These are phyloP conservation scores for Luperina testacea DNA, from an alignment of 2,888 invertebrate genomes.

Conservation along the genomic window DNA sequence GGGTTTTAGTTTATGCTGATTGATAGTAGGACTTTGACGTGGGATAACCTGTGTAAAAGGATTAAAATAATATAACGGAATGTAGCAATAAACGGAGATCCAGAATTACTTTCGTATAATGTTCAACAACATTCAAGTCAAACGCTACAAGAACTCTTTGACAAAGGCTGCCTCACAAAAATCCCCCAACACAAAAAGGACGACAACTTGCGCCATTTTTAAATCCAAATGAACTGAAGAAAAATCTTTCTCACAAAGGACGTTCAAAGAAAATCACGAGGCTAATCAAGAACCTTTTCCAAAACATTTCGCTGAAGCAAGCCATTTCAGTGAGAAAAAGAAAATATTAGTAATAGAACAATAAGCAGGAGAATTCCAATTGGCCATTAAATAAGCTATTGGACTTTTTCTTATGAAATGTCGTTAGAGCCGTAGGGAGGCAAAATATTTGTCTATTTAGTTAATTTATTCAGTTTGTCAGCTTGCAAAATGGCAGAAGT, in stretches of 20 bases:
- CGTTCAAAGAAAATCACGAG: slow-evolving; percentile 72
- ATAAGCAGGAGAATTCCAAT: slow-evolving; percentile 62
- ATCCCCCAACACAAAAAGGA: slow-evolving; percentile 55
- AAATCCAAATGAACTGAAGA: slow-evolving; percentile 64
- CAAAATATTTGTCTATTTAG: slow-evolving; percentile 46
- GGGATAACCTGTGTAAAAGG: neutral
- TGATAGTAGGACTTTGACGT: neutral
- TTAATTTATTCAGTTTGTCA: slow-evolving; percentile 47
- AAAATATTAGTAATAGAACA: slow-evolving; percentile 70
- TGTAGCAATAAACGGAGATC: neutral
- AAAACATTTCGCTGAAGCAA: slow-evolving; percentile 70
- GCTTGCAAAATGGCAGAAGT: slow-evolving; percentile 11
- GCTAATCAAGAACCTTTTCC: slow-evolving; percentile 74
- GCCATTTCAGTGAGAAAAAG: slow-evolving; percentile 68
- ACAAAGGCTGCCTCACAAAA: slow-evolving; percentile 39
- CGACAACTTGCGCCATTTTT: slow-evolving; percentile 55
- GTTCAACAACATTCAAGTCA: slow-evolving; percentile 11
- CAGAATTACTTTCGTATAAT: slow-evolving; percentile 17
- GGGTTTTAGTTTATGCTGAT: neutral
- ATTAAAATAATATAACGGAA: neutral
- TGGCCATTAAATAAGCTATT: slow-evolving; percentile 59
- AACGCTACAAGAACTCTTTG: slow-evolving; percentile 43
- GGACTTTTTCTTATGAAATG: slow-evolving; percentile 49
- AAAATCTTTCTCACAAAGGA: slow-evolving; percentile 64
- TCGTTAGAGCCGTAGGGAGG: slow-evolving; percentile 36